These are phyloP conservation scores for Phoxinus phoxinus DNA, from an alignment of 2,113 vertebrate genomes.

Conservation along the genomic window DNA sequence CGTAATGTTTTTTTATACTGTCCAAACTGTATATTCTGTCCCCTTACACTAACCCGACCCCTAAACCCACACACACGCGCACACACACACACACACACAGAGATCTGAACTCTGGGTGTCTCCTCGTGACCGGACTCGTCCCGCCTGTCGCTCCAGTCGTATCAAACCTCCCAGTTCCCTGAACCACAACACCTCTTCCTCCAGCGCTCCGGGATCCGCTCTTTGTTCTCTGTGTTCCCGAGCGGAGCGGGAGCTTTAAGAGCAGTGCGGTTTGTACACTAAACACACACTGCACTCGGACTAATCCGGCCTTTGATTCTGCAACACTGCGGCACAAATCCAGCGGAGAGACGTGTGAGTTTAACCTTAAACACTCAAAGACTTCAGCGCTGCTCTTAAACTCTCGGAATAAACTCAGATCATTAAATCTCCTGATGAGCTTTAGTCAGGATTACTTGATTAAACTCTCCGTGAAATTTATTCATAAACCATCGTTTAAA, in stretches of 20 bases:
- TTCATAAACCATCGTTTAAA: neutral
- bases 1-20: too few species aligned
- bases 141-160: neutral
- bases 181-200: neutral
- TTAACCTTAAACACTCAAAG: slow-evolving; percentile 11
- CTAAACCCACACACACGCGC: too few species aligned
- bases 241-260: neutral
- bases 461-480: neutral
- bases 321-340: slow-evolving; percentile 7
- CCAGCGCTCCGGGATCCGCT: neutral
- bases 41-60: too few species aligned
- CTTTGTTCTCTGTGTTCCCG: neutral
- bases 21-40: too few species aligned
- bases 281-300: too few species aligned
- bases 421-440: neutral
- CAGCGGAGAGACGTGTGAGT: neutral
- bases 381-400: neutral
- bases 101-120: neutral
- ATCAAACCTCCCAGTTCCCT: neutral
- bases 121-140: neutral
- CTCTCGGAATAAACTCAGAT: neutral
- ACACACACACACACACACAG: neutral
- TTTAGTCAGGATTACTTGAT: neutral
- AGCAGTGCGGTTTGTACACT: neutral
- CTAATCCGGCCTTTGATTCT: slow-evolving; percentile 8